Percentiles rank a stretch among this genome's conserved stretches.
phyloP scores from a whole-genome alignment of 2,113 vertebrate species.

The Spermophilus dauricus region DNA sequence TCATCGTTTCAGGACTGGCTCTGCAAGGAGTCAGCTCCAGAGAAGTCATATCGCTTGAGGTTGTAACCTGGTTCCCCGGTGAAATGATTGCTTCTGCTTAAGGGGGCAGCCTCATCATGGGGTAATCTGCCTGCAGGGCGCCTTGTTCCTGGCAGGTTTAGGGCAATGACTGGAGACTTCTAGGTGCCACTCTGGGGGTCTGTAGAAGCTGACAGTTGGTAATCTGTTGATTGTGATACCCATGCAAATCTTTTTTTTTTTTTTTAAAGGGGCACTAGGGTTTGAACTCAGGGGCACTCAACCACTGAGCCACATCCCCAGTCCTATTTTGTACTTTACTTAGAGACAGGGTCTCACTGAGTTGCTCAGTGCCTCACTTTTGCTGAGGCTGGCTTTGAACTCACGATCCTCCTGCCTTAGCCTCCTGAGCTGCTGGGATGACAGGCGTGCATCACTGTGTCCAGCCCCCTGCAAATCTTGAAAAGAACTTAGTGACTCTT shows the following conservation, averaged over 20 bases:
- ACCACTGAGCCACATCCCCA: too few relatives aligned
- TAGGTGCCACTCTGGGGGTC: neutral
- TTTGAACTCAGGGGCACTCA: too few relatives aligned
- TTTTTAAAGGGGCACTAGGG: too few relatives aligned
- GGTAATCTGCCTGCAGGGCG: neutral
- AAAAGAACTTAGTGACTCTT: neutral
- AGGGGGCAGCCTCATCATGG: neutral
- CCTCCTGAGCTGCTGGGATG: too few relatives aligned
- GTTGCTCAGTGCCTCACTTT: too few relatives aligned
- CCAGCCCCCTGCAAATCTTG: neutral
- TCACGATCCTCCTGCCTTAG: too few relatives aligned
- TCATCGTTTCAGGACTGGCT: neutral
- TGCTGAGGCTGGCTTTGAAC: too few relatives aligned
- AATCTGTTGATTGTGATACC: neutral
- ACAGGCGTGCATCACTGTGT: too few relatives aligned
- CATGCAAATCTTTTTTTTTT: neutral
- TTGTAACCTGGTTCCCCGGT: neutral
- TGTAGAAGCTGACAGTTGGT: neutral
- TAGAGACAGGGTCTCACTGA: too few relatives aligned
- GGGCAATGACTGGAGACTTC: neutral
- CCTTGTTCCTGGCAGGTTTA: neutral
- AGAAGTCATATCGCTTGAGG: neutral
- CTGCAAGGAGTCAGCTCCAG: neutral
- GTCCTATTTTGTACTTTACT: too few relatives aligned
- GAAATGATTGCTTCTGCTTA: neutral